These are phyloP conservation scores for Hemaris fuciformis DNA, from an alignment of 2,888 invertebrate genomes.

Conservation along the genomic window DNA sequence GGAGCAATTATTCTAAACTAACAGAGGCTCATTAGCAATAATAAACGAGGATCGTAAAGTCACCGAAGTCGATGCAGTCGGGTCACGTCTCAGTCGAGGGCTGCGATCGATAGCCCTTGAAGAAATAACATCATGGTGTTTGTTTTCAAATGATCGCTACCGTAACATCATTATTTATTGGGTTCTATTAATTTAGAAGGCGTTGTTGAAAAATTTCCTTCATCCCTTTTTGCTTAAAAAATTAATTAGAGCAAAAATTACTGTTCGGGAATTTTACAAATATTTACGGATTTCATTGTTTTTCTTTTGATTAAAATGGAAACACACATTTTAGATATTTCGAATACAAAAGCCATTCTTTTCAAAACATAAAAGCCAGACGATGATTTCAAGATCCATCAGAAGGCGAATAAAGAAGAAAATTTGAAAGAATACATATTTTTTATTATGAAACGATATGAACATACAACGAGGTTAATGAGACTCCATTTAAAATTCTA, in stretches of 20 bases:
- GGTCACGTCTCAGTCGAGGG: constrained; percentile 37
- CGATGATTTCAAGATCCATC: no score
- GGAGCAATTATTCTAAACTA: constrained; percentile 18
- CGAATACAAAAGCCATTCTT: no score
- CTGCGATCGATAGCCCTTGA: constrained; percentile 44
- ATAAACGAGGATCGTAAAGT: constrained; percentile 26
- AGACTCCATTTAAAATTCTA: neutral
- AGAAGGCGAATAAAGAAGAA: no score
- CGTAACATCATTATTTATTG: neutral
- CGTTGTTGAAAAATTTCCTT: no score
- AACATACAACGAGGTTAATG: neutral
- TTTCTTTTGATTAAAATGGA: no score
- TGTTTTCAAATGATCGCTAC: constrained; percentile 1
- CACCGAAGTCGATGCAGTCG: constrained; percentile 27
- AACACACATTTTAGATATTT: no score
- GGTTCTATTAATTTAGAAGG: neutral
- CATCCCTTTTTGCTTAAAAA: no score
- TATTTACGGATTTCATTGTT: no score
- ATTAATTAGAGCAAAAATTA: no score
- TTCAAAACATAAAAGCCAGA: no score
- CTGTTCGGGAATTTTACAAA: no score
- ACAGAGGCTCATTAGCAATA: constrained; percentile 26
- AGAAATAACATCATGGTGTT: constrained; percentile 37
- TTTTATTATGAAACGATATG: neutral
- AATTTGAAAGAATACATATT: no score